Base-by-base conservation (phyloP, 2,113 vertebrate genomes). In the Cyanoliseus patagonus region DNA sequence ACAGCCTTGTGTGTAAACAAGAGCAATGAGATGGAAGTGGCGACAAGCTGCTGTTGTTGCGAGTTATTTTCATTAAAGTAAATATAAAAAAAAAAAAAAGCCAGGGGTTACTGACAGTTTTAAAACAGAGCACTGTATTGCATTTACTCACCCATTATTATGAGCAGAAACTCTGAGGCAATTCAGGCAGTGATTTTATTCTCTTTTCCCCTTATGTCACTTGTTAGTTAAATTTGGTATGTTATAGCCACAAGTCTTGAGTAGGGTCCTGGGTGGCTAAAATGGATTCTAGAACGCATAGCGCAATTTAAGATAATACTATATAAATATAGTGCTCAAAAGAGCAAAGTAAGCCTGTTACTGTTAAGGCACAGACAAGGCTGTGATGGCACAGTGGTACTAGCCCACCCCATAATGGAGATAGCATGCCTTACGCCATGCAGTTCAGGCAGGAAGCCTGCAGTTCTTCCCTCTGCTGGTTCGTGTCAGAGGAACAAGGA, bases 1-100 rank as follows among this genome's bases (percentile, higher is more conserved):
- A 98, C 94, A 96, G 85, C 83, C 57, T 95, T 91, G 59, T 97
- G 88, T 96, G 92, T 94, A 98, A 98, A 98, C 96, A 97, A 97
- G 96, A 97, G 96, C 95, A 97, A 94, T 37, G 91, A 95, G 94
- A 88, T 95, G 81, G 78, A 88, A 89, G 95, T 94, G 90, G 85
- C 91, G 81, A 95, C 63, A 92, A 83, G 88, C 74, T 77, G 78
- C 67, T 86, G 53, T 78, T 96, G 52, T 95, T 95, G 63, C 83
- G 93, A 96, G 92, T 70, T 95, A 96, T 97, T 95, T 92, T 97
- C 63, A 96, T 98, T 97, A 97, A 82, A 77, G 33, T 64, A 95
- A 96, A 96, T 95, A 94, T 52, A 64, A 91, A 88, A 92, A 94
- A 19, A 42, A 44, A 86, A 87, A 70, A 42, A 4, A 25, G 53